Conservation (phyloP, 1,140 invertebrate species). For the Neodiprion fabricii region DNA sequence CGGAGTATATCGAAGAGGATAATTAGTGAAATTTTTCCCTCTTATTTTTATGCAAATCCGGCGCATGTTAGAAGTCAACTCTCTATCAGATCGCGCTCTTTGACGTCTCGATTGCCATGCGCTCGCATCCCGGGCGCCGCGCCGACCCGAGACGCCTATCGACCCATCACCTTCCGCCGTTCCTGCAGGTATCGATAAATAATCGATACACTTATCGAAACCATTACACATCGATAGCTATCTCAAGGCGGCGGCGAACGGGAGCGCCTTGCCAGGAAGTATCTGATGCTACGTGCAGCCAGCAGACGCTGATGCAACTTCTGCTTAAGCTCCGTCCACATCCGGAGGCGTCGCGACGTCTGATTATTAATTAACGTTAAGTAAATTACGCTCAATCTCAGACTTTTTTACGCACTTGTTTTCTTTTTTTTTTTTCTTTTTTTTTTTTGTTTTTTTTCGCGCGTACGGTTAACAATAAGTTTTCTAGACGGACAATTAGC, state of each 20-base stretch:
- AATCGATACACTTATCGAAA: constrained; percentile 7
- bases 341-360: not conserved
- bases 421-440: no score
- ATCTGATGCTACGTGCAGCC: not conserved
- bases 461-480: no score
- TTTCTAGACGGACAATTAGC: no score
- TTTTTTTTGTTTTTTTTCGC: no score
- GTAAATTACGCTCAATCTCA: no score
- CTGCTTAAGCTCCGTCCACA: not conserved
- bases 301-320: not conserved
- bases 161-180: not conserved
- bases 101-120: not conserved
- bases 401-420: no score
- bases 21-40: not conserved
- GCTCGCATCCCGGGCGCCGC: not conserved
- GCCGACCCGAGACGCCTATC: not conserved
- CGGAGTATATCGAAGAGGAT: not conserved
- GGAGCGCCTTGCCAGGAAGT: not conserved
- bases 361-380: not conserved
- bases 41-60: constrained; percentile 4
- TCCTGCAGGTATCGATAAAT: constrained; percentile 1
- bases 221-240: constrained; percentile 7
- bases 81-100: constrained; percentile 1
- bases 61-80: constrained; percentile 1
- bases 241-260: not conserved